Percentiles rank a stretch among this genome's conserved stretches.
Conservation (phyloP, 2,797 vertebrate species). For the Uromys caudimaculatus region DNA sequence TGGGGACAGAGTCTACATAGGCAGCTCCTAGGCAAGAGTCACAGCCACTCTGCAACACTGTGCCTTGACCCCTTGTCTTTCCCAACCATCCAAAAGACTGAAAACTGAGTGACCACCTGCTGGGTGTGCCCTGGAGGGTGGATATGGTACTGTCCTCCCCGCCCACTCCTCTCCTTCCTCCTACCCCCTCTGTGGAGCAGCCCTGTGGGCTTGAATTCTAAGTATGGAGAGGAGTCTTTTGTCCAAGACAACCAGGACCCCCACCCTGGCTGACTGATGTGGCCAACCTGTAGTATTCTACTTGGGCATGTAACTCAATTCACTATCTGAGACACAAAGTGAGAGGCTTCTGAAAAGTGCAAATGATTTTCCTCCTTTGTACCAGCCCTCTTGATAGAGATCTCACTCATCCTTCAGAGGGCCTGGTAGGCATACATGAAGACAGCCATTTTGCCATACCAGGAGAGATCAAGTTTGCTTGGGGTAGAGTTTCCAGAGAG, state of each 20-base stretch:
- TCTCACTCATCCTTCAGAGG: not conserved
- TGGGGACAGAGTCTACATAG: not conserved
- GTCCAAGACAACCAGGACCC: not conserved
- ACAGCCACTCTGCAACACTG: not conserved
- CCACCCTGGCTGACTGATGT: too few relatives aligned
- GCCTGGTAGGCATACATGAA: not conserved
- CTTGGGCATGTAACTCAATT: not conserved
- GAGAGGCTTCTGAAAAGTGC: not conserved
- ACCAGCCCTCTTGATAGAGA: not conserved
- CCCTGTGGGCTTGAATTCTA: not conserved
- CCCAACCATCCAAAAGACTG: not conserved
- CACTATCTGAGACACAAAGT: not conserved
- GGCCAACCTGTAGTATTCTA: not conserved
- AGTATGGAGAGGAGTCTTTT: not conserved
- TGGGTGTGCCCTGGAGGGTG: not conserved
- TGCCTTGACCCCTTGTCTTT: not conserved
- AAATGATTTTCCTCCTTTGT: not conserved
- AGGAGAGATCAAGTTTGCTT: not conserved
- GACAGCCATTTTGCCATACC: not conserved
- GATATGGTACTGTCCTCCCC: accelerated
- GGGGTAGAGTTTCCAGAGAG: not conserved
- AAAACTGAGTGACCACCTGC: not conserved
- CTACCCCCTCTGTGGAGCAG: not conserved
- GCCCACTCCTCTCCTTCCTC: not conserved
- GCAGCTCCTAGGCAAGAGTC: not conserved